Percentiles rank a stretch among this genome's conserved stretches.
Evolutionary conservation across 64 coral and sea anemone genomes (phyloP).

Genomic region (Montipora efflorescens): DNA sequence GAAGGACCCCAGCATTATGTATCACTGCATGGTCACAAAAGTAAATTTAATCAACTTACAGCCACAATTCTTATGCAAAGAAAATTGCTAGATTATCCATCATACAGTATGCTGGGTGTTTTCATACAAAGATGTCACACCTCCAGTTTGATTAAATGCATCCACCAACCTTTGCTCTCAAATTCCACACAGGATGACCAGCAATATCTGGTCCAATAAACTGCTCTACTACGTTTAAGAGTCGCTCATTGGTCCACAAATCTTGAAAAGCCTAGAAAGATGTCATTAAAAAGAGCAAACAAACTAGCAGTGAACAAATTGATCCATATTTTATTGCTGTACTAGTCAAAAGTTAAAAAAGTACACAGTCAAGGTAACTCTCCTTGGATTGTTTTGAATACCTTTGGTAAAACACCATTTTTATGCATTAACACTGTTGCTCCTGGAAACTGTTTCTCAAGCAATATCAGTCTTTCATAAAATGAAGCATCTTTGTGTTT

Average conservation of each 20-base stretch:
- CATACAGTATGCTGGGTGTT: too few relatives aligned
- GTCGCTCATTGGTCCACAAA: constrained; percentile 75
- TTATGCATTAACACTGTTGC: constrained; percentile 76
- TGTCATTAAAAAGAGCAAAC: neutral
- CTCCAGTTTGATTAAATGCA: neutral
- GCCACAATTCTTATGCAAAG: too few relatives aligned
- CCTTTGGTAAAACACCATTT: constrained; percentile 80
- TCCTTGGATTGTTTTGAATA: neutral
- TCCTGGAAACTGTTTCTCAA: constrained; percentile 85
- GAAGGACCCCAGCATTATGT: too few relatives aligned
- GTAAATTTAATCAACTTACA: too few relatives aligned
- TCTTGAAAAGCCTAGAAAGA: constrained; percentile 66
- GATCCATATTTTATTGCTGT: neutral
- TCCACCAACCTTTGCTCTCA: constrained; percentile 70
- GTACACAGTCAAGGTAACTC: neutral
- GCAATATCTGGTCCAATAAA: constrained; percentile 76
- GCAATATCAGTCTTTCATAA: constrained; percentile 71
- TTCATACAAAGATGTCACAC: too few relatives aligned
- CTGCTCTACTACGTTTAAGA: constrained; percentile 78
- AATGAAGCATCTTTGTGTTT: constrained; percentile 82
- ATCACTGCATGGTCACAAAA: too few relatives aligned
- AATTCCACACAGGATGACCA: constrained; percentile 85
- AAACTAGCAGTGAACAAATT: neutral
- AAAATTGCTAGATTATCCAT: too few relatives aligned
- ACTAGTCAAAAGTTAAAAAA: neutral